Evolutionary conservation across 2,797 vertebrate genomes (phyloP).

Genomic region (Fratercula arctica): DNA sequence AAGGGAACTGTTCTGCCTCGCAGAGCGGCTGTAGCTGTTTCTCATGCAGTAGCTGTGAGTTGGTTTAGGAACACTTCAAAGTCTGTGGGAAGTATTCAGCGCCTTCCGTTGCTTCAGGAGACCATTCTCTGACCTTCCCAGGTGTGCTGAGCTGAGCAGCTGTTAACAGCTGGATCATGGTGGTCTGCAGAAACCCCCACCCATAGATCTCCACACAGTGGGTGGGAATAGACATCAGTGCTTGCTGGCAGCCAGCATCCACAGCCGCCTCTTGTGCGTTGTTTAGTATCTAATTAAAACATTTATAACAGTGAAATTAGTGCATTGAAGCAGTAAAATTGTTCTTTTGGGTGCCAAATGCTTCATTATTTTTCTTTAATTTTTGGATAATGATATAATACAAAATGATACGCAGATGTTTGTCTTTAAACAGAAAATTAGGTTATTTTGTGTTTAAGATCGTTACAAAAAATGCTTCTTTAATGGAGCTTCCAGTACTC

Average conservation of each 20-base stretch:
- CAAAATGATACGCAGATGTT: not conserved
- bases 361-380: not conserved
- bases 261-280: fast-evolving
- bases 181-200: not conserved
- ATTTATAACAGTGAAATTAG: not conserved
- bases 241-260: not conserved
- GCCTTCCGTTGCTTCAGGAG: not conserved
- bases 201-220: fast-evolving
- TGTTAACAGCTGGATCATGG: fast-evolving
- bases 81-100: not conserved
- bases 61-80: not conserved
- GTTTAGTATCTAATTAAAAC: not conserved
- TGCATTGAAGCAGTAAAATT: not conserved
- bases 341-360: not conserved
- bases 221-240: not conserved
- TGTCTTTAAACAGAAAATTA: not conserved
- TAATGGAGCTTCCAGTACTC: not conserved
- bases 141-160: not conserved
- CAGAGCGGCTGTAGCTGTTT: not conserved
- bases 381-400: not conserved
- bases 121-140: not conserved
- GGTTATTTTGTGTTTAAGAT: not conserved
- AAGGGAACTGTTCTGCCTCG: fast-evolving
- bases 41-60: fast-evolving
- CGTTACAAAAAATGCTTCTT: not conserved